phyloP scores from a whole-genome alignment of 2,113 vertebrate genomes.

The Gyps fulvus region DNA sequence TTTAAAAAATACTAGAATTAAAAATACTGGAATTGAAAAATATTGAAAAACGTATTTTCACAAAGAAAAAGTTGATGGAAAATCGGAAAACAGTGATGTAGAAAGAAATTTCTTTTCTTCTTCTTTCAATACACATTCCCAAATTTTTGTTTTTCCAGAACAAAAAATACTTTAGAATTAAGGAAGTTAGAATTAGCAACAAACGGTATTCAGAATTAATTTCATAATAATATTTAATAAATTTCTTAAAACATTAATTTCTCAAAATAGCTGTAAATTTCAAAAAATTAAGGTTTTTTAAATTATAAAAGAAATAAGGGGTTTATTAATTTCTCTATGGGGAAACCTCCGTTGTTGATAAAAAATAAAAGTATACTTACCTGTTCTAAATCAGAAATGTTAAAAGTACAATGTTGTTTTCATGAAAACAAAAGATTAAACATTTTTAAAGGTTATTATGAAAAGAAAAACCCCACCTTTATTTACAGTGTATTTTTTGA shows the following conservation, averaged over 20 bases:
- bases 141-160: neutral
- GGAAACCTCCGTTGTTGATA: neutral
- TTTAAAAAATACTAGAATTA: neutral
- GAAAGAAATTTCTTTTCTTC: neutral
- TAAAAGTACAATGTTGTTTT: neutral
- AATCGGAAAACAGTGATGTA: neutral
- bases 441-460: neutral
- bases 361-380: neutral
- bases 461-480: neutral
- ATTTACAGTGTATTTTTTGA: neutral
- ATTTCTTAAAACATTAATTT: neutral
- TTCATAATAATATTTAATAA: neutral
- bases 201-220: neutral
- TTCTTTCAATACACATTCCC: neutral
- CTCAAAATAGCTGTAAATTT: neutral
- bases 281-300: neutral
- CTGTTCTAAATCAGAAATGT: neutral
- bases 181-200: neutral
- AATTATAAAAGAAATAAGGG: neutral
- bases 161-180: neutral
- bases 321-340: neutral
- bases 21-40: neutral
- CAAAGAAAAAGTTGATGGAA: neutral
- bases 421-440: neutral
- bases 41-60: neutral